Conservation (phyloP, 1,140 invertebrate genomes). For the Neodiprion pinetum region DNA sequence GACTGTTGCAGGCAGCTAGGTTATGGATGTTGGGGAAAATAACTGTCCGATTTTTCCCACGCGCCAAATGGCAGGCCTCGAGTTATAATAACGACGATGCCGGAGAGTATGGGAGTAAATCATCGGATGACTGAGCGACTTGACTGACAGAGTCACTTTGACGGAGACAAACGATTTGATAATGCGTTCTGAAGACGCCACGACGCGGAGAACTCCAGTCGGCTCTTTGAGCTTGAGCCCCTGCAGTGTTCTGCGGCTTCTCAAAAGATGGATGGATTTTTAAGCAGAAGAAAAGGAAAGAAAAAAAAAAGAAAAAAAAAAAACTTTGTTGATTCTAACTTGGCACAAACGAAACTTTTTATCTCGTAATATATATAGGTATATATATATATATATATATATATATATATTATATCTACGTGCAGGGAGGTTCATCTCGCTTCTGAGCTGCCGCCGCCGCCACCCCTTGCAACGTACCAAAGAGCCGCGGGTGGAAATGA, state of each 20-base stretch:
- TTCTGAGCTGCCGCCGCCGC: too few relatives aligned
- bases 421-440: background rate
- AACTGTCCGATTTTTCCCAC: background rate
- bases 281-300: background rate
- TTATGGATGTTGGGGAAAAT: too few relatives aligned
- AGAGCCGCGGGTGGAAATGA: too few relatives aligned
- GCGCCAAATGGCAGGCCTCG: background rate
- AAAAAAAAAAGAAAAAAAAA: background rate
- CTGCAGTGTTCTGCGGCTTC: background rate
- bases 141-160: background rate
- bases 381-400: background rate
- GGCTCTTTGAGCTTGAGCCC: background rate
- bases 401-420: background rate
- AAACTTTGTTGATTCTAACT: conserved; percentile 10
- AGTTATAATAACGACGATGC: background rate
- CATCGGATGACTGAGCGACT: background rate
- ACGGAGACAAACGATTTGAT: conserved; percentile 3
- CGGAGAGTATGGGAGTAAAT: background rate
- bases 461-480: too few relatives aligned
- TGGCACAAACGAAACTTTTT: conserved; percentile 6
- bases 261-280: conserved; percentile 15
- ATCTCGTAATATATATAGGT: background rate
- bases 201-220: too few relatives aligned
- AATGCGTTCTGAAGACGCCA: background rate
- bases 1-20: too few relatives aligned